Evolutionary conservation across 2,888 invertebrate genomes (phyloP), one percentile per base, ranked within the genome.

Genomic region (Micropterix aruncella): DNA sequence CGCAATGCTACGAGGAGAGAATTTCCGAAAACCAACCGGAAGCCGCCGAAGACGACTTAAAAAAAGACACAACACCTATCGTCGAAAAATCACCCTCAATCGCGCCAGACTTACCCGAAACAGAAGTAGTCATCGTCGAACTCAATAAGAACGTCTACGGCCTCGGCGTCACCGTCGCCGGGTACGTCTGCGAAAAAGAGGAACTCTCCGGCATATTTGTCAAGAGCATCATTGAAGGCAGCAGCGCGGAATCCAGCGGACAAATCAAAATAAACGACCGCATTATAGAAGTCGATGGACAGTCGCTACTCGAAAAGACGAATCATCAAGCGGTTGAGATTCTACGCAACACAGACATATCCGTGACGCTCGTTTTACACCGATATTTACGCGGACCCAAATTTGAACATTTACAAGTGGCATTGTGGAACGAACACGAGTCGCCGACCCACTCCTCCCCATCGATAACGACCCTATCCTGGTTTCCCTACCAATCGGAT

Each of bases 181-280:
- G 95, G 40, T 96, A 95, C 66, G 94, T 95, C 37, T 94, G 95
- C 65, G 93, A 94, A 63, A 92, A 93, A 68, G 97, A 97, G 68
- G 97, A 97, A 65, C 76, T 99, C 43, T 95, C 94, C n/a, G 99
- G 99, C 4, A 96, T 99, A 57, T 99, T 99, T 70, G 95, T 99
- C 15, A 96, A 97, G 66, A 96, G 95, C 61, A 91, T 99, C 54
- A 93, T 94, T 57, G 88, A 91, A 60, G 94, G 94, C 43, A 95
- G 96, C 65, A 93, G 95, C 44, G 97, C 97, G 1, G 93, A 93
- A 60, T 70, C 87, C 55, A 92, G 92, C 60, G 84, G 86, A 44
- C 80, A 84, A 64, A 94, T 99, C 56, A 84, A 83, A 65, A 80
- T 95, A 55, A 96, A 99, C 63, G 97, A 99, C 70, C 84, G 97